Conservation (phyloP, 2,113 vertebrate genomes). For the Dryoscopus gambensis region DNA sequence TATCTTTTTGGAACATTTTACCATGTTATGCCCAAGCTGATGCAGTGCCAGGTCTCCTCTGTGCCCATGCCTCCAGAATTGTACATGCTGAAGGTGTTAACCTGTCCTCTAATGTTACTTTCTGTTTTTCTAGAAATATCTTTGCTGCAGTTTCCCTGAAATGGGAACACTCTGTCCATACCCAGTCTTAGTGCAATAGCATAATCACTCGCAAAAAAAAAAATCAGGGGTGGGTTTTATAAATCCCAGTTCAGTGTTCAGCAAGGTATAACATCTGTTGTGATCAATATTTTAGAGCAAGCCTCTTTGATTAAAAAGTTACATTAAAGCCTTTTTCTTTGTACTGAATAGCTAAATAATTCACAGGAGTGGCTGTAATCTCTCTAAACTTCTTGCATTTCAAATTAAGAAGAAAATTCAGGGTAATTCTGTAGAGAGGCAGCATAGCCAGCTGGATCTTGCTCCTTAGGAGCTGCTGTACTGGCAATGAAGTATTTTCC, state of each 20-base stretch:
- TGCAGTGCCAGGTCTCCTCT: neutral
- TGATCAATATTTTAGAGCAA: conserved; percentile 24
- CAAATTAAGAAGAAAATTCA: neutral
- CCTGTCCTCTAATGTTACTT: neutral
- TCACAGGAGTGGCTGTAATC: neutral
- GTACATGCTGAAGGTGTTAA: neutral
- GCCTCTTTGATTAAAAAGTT: conserved; percentile 29
- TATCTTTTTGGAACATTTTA: neutral
- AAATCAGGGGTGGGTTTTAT: neutral
- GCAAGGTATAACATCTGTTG: neutral
- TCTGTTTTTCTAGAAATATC: neutral
- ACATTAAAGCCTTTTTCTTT: neutral
- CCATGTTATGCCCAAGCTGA: neutral
- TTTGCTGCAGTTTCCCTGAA: neutral
- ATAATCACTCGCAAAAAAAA: neutral
- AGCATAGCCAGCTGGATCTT: neutral
- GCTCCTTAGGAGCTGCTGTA: neutral
- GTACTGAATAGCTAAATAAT: neutral
- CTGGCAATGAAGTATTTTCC: neutral
- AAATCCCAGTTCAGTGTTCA: neutral
- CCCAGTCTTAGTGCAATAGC: neutral
- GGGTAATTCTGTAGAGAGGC: neutral
- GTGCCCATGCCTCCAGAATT: neutral
- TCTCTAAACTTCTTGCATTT: neutral
- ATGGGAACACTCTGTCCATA: neutral